phyloP scores from a whole-genome alignment of 1,140 invertebrate species.

The Diuraphis noxia region DNA sequence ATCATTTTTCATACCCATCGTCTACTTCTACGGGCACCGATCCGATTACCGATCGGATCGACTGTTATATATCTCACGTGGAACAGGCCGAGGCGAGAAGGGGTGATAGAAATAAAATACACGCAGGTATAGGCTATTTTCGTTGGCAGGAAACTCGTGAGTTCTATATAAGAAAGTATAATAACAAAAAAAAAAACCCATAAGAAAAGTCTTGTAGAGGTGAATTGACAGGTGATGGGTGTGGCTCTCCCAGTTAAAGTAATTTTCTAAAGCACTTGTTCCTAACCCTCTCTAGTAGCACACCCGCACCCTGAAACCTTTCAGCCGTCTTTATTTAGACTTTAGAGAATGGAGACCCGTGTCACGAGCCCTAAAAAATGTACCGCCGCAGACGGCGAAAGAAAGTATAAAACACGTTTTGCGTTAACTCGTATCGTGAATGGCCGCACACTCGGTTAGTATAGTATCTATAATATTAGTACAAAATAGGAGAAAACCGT shows the following conservation, averaged over 20 bases:
- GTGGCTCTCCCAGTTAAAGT: constrained; percentile 35
- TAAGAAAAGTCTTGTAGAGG: neutral
- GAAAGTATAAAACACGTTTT: neutral
- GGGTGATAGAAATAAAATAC: neutral
- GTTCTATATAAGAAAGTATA: neutral
- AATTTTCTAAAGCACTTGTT: constrained; percentile 38
- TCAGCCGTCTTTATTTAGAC: constrained; percentile 27
- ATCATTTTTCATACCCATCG: constrained; percentile 5
- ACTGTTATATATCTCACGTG: neutral
- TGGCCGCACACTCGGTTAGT: neutral
- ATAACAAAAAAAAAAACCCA: too few species aligned
- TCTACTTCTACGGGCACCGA: neutral
- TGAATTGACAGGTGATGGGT: constrained; percentile 43
- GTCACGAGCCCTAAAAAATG: constrained; percentile 14
- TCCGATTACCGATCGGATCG: constrained; percentile 21
- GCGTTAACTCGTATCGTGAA: neutral
- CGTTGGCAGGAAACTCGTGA: neutral
- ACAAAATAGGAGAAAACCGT: constrained; percentile 14
- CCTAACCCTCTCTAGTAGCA: neutral
- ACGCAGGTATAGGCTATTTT: constrained; percentile 8
- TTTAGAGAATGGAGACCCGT: constrained; percentile 7
- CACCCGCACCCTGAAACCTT: neutral
- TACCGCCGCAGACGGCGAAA: neutral
- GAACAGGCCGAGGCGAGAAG: neutral
- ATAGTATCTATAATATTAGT: neutral